Base-by-base conservation (phyloP, 2,888 invertebrate species). In the Heliconius ethilla region DNA sequence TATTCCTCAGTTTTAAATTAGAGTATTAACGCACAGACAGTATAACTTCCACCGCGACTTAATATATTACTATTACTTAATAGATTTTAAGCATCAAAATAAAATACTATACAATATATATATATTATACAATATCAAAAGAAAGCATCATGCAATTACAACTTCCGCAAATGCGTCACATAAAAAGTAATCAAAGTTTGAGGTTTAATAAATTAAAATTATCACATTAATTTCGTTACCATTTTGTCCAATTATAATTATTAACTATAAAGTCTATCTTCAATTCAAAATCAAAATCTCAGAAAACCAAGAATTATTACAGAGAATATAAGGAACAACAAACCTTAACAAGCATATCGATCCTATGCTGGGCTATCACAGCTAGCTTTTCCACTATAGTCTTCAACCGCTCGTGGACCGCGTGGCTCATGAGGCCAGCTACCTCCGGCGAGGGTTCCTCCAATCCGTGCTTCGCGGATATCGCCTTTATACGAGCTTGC, bases 351-450 rank as follows among this genome's bases (percentile, higher is more conserved):
- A 98, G 96, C 85, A 98, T 96, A 94, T 99, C 99, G 90, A 98
- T 96, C 87, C 99, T 96, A 94, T 99, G 99, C 91, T 99, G 99
- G 3, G 99, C 98, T 87, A 98, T 97, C 84, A 98, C 96, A 75
- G 98, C 97, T 84, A 99, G 95, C 91, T 98, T 98, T 93, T 98
- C 98, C 72, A 99, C 95, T 83, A 99, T 91, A 90, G 97, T 98
- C 92, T 98, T 98, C 82, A 99, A 95, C 84, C 98, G 95, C 90
- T 99, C 99, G 91, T 99, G 98, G 33, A 98, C 96, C 11, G 99
- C 99, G 91, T 99, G 99, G 75, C 98, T 98, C 85, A 99, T 95
- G 79, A 99, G 95, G 29, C 97, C 97, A 2, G 98, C 96, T n/a
- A 99, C 98, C 85, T 99, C 99, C 59, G 95, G 92, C 81, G 96